A percentile compares a stretch with the other conserved stretches of the same genome.
Conservation (phyloP, 2,888 invertebrate species). For the Bombyx huttoni region DNA sequence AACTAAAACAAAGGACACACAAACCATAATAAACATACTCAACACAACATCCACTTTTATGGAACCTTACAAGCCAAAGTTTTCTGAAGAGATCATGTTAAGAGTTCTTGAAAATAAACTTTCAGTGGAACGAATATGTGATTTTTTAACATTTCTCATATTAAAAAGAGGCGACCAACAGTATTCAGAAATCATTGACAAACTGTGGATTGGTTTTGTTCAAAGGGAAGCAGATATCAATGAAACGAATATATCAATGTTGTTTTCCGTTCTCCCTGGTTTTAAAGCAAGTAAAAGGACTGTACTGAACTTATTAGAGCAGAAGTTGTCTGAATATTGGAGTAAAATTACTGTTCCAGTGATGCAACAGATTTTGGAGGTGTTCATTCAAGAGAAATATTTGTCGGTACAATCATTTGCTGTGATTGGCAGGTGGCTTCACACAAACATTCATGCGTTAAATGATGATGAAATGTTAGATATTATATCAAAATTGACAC, state of each 20-base stretch:
- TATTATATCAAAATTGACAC: constrained; percentile 66
- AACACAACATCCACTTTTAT: constrained; percentile 47
- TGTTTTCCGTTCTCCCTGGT: constrained; percentile 71
- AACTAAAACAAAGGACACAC: constrained; percentile 57
- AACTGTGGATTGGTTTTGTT: constrained; percentile 77
- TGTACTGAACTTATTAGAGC: constrained; percentile 71
- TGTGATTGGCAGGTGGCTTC: constrained; percentile 69
- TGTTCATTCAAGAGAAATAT: constrained; percentile 47
- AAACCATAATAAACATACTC: constrained; percentile 54
- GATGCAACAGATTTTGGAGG: constrained; percentile 61
- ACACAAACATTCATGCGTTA: constrained; percentile 72
- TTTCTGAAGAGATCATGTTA: constrained; percentile 75
- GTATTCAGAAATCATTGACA: constrained; percentile 71
- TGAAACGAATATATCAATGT: constrained; percentile 66
- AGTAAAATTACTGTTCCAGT: constrained; percentile 57
- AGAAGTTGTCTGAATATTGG: constrained; percentile 71
- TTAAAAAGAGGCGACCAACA: constrained; percentile 52
- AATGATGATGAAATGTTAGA: constrained; percentile 70
- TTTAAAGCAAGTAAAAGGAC: constrained; percentile 74
- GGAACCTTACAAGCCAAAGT: constrained; percentile 57
- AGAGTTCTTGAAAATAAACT: constrained; percentile 74
- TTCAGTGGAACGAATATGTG: constrained; percentile 71
- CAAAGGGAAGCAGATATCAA: constrained; percentile 71
- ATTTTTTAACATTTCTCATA: constrained; percentile 68
- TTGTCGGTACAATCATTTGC: constrained; percentile 49